Evolutionary conservation across 2,797 vertebrate species (phyloP).

Genomic region (Chelon auratus): DNA sequence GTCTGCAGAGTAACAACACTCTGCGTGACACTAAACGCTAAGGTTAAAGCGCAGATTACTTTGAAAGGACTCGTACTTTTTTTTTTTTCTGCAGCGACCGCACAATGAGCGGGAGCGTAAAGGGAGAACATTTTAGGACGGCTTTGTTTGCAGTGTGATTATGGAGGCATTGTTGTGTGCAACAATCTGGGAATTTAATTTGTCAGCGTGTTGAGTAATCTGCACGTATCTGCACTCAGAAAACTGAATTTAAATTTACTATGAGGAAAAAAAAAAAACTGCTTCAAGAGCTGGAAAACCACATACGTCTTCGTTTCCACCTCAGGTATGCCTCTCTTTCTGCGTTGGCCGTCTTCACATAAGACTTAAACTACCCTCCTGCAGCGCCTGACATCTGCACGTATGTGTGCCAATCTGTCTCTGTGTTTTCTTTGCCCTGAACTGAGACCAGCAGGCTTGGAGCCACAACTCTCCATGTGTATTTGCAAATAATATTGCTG

Average conservation of each 20-base stretch:
- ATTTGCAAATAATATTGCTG: neutral
- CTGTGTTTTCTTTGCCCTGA: neutral
- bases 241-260: neutral
- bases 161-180: neutral
- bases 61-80: conserved; percentile 27
- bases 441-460: neutral
- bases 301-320: neutral
- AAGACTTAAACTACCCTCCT: neutral
- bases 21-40: conserved; percentile 42
- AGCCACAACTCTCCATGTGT: neutral
- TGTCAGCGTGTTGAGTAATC: neutral
- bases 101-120: conserved; percentile 23
- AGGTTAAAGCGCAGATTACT: conserved; percentile 23
- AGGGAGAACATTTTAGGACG: neutral
- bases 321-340: neutral
- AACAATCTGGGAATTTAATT: no score
- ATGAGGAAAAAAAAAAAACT: neutral
- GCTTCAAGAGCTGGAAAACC: neutral
- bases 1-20: conserved; percentile 46
- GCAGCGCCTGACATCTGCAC: conserved; percentile 3
- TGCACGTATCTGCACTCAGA: neutral
- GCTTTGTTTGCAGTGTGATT: conserved; percentile 20
- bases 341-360: neutral
- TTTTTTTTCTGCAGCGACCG: neutral
- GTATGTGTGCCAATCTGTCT: neutral